Conservation (phyloP, 2,797 vertebrate species). For the Lerista edwardsae region DNA sequence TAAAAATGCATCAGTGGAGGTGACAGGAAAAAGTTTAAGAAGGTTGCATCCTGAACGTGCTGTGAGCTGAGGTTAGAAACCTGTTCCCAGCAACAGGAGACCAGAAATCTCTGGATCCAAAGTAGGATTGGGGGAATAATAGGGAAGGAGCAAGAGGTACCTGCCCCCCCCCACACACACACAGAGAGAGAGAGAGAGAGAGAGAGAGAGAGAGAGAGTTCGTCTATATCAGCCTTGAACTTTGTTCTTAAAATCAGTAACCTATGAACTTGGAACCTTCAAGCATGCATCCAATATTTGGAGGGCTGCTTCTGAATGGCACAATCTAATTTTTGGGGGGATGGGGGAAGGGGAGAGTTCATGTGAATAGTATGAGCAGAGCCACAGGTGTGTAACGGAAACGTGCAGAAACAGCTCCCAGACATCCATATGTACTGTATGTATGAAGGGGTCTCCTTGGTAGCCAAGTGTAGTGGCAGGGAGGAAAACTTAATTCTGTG, state of each 20-base stretch:
- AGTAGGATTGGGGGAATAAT: background rate
- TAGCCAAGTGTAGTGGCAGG: background rate
- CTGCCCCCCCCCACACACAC: background rate
- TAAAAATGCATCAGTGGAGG: slow-evolving; percentile 58
- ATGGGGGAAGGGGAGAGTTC: no score
- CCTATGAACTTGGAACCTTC: background rate
- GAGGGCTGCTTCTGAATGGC: background rate
- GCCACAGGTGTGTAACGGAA: background rate
- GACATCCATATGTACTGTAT: background rate
- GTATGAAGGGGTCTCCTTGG: background rate
- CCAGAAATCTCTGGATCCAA: background rate
- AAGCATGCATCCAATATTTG: background rate
- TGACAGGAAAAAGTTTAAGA: slow-evolving; percentile 71
- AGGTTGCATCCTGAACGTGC: slow-evolving; percentile 63
- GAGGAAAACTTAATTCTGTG: no score
- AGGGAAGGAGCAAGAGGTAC: background rate
- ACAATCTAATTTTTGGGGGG: background rate
- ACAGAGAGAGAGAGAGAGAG: no score
- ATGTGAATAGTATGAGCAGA: background rate
- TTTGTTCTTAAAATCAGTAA: background rate
- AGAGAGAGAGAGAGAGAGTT: no score
- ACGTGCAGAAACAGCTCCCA: no score
- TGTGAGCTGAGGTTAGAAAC: background rate
- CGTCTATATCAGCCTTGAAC: background rate
- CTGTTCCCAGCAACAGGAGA: slow-evolving; percentile 13